A percentile compares a stretch with the other conserved stretches of the same genome.
Evolutionary conservation across 1,140 invertebrate genomes (phyloP).

Genomic region (Pseudomyrmex sp.): DNA sequence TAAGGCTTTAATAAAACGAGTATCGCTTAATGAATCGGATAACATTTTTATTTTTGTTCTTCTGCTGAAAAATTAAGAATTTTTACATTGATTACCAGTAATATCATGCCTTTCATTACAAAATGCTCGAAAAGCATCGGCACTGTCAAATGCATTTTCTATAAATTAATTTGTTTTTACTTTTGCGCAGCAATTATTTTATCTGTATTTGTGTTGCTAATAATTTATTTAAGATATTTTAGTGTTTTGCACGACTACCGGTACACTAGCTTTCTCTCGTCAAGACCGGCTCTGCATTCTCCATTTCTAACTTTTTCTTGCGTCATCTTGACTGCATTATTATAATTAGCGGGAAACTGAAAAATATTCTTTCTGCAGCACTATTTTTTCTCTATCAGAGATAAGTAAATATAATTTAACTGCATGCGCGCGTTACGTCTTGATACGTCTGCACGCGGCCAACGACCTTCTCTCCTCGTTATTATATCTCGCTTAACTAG

Average conservation of each 20-base stretch:
- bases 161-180: not conserved
- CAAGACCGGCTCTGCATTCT: constrained; percentile 39
- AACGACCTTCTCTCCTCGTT: constrained; percentile 19
- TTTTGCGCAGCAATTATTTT: constrained; percentile 7
- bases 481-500: constrained; percentile 16
- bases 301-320: constrained; percentile 57
- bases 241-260: constrained; percentile 28
- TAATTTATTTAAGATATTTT: constrained; percentile 55
- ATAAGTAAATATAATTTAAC: constrained; percentile 51
- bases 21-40: too few relatives aligned
- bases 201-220: not conserved
- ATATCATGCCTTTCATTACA: too few relatives aligned
- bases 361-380: constrained; percentile 40
- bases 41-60: too few relatives aligned
- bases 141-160: too few relatives aligned
- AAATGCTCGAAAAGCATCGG: too few relatives aligned
- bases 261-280: constrained; percentile 49
- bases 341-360: constrained; percentile 44
- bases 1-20: not conserved
- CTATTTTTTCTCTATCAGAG: constrained; percentile 10
- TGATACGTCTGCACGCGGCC: constrained; percentile 14
- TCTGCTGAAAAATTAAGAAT: too few relatives aligned
- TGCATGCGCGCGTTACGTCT: constrained; percentile 24
- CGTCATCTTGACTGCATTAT: constrained; percentile 33
- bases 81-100: too few relatives aligned